phyloP scores from a whole-genome alignment of 2,888 invertebrate species.

The Lithophane semibrunnea region DNA sequence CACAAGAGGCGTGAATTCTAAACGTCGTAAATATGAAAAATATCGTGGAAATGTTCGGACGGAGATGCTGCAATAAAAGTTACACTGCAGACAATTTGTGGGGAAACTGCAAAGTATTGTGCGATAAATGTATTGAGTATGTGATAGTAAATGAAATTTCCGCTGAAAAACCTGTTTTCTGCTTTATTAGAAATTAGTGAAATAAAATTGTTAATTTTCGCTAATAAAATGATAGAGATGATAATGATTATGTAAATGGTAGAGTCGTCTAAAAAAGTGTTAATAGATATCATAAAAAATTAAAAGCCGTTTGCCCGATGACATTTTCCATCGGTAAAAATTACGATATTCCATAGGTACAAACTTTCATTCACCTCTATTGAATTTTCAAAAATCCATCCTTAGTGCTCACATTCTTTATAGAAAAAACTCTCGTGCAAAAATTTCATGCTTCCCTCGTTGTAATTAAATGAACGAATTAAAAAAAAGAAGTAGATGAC shows the following conservation, averaged over 20 bases:
- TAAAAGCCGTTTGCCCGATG: neutral
- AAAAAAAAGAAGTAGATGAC: no score
- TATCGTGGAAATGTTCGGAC: conserved; percentile 75
- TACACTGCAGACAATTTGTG: conserved; percentile 75
- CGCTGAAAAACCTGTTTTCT: neutral
- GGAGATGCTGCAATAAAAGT: conserved; percentile 79
- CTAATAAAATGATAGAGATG: neutral
- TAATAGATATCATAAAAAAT: neutral
- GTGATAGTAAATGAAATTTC: conserved; percentile 21
- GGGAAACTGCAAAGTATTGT: conserved; percentile 65
- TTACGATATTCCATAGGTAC: no score
- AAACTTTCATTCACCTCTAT: no score
- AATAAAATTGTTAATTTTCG: neutral
- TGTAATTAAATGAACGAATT: no score
- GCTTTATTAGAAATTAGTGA: neutral
- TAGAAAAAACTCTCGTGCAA: no score
- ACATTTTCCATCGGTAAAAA: no score
- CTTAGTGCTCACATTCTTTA: no score
- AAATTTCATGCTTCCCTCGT: no score
- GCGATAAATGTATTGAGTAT: conserved; percentile 57
- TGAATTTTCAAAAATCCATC: no score
- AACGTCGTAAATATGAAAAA: conserved; percentile 89
- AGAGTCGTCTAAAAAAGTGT: no score
- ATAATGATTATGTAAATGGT: no score
- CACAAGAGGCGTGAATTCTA: conserved; percentile 84